Base-by-base conservation (phyloP, 37 sponge, comb jelly and placozoan genomes). In the Corticium candelabrum region DNA sequence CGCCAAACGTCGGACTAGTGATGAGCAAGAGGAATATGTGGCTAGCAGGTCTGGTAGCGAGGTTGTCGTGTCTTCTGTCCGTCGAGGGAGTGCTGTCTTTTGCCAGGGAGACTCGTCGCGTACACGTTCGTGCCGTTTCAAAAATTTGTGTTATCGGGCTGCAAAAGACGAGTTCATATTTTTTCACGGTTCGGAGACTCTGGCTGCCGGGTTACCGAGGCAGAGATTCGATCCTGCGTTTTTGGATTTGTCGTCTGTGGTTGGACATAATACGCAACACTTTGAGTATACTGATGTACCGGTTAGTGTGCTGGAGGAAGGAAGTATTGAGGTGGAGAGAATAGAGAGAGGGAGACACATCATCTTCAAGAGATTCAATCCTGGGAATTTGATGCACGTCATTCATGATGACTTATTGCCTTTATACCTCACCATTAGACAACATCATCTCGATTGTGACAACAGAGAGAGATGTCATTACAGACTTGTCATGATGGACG, bases 341-440 rank as follows among this genome's bases (percentile, higher is more conserved):
- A 30, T 35, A 11, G 21, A 68, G 57, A 7, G 21, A 0, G 77
- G 77, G 11, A 11, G 29, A 5, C 77, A 76, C 29, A 21, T 76
- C 27, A 4, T 76, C 57, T 76, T 76, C 21, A 40, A 67, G 7
- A 57, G 77, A 21, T 76, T 76, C 56, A 5, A 76, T 68, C 77
- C 77, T 7, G 67, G 57, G 5, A 76, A 76, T 35, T 29, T 76
- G 27, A 76, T 76, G 77, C 77, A 76, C 57, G 77, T 76, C 5
- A 7, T 76, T 4, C 77, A 76, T 56, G 77, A 76, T 56, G 77
- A 76, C 40, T 11, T 76, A 7, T 21, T 76, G 32, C 77, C 77
- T 57, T 7, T 76, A 62, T 76, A 76, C 56, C 32, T 29, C 56
- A 76, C 77, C 21, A 11, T 76, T 11, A 57, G 77, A 0, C 77